Base-by-base conservation (phyloP, 2,888 invertebrate genomes). In the Linhomoeus sp. region DNA sequence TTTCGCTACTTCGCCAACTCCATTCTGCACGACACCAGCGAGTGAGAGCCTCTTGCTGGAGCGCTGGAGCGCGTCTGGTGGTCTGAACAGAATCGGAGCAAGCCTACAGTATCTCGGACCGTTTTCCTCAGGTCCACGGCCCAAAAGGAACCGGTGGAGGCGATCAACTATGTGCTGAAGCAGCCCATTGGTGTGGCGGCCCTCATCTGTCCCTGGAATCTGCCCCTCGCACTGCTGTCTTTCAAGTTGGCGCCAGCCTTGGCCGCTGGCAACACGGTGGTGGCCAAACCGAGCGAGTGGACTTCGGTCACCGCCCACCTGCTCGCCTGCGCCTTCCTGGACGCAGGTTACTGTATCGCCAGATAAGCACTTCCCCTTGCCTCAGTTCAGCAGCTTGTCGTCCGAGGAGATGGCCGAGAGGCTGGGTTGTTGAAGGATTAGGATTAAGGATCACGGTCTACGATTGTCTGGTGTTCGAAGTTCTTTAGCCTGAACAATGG, bases 281-380 rank as follows among this genome's bases (percentile, higher is more conserved):
- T 73, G 1, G 70, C 69, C 49, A 74, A 74, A 52, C 73, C 73
- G 1, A 72, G 72, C 56, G 74, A 74, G 56, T 63, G 73, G 62
- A 74, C 73, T 0, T 72, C 72, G 2, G 68, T 71, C 2, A 71
- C 73, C 0, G 70, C 73, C 1, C 72, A 65, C 63, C 67, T 65
- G 56, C 57, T 73, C 12, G 70, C 71, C 53, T 60, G 69, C 45
- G 55, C 72, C 7, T 60, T 71, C 20, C 56, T 65, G 17, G 66
- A 70, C 50, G 70, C 69, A 45, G 72, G 72, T 72, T 5, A 12
- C 7, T 12, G 12, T 12, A 29, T 12, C 5, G 7, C 29, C 29
- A 29, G 7, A 12, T 12, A 29, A 29, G 29, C 29, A 29, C 29
- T n/a, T n/a, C n/a, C n/a, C n/a, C n/a, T n/a, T n/a, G n/a, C n/a